A percentile compares a stretch with the other conserved stretches of the same genome.
phyloP scores from a whole-genome alignment of 2,113 vertebrate genomes.

The Chaenocephalus aceratus region DNA sequence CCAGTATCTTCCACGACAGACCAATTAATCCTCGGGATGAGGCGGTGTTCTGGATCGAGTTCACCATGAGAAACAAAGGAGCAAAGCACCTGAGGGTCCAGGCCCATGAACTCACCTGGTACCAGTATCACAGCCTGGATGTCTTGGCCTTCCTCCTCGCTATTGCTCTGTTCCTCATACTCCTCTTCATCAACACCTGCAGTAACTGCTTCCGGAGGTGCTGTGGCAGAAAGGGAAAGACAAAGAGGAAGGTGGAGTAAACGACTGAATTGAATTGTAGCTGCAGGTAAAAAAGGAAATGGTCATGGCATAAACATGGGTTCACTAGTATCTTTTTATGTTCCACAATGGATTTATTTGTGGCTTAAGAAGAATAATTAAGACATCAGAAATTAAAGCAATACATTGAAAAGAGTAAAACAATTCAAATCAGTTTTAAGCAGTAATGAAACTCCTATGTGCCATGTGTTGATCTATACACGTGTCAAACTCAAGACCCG shows the following conservation, averaged over 20 bases:
- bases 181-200: conserved; percentile 82
- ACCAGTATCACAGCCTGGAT: conserved; percentile 92
- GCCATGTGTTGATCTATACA: not conserved
- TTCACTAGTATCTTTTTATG: not conserved
- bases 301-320: too few species aligned
- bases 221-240: conserved; percentile 37
- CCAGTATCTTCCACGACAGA: conserved; percentile 90
- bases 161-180: conserved; percentile 52
- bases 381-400: not conserved
- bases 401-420: accelerated
- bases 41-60: conserved; percentile 94
- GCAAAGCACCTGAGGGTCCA: conserved; percentile 89
- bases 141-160: conserved; percentile 85
- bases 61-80: conserved; percentile 92
- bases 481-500: too few species aligned
- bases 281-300: not conserved
- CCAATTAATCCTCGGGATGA: conserved; percentile 86
- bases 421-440: not conserved
- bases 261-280: not conserved
- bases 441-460: not conserved
- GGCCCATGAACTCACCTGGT: conserved; percentile 90
- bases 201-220: conserved; percentile 76
- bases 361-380: not conserved
- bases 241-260: conserved; percentile 69
- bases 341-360: not conserved